phyloP scores from a whole-genome alignment of 2,797 vertebrate species.

The Molossus molossus region DNA sequence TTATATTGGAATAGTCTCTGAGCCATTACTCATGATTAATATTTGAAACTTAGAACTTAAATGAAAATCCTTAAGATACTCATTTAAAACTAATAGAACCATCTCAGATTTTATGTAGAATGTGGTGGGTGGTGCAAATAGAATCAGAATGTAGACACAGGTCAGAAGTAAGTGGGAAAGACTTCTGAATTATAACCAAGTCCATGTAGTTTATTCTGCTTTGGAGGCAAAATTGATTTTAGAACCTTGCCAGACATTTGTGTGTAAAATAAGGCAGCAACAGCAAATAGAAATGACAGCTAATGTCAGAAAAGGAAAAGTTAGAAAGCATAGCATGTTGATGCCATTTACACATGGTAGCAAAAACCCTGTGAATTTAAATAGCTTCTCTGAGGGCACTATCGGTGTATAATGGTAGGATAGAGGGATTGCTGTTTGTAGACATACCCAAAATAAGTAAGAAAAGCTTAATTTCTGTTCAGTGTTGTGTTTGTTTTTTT shows the following conservation, averaged over 20 bases:
- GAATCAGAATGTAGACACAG: conserved; percentile 48
- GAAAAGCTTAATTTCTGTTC: conserved; percentile 49
- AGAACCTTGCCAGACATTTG: conserved; percentile 39
- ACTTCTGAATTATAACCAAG: conserved; percentile 55
- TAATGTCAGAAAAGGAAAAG: conserved; percentile 47
- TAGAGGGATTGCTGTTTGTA: not conserved
- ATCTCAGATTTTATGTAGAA: conserved; percentile 65
- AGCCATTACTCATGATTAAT: conserved; percentile 76
- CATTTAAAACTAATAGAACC: conserved; percentile 73
- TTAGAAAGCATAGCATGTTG: not conserved
- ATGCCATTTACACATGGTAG: not conserved
- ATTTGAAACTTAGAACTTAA: conserved; percentile 76
- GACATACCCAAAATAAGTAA: not conserved
- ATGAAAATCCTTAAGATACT: conserved; percentile 74
- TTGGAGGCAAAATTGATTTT: conserved; percentile 65
- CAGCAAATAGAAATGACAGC: conserved; percentile 41
- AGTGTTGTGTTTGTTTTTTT: not conserved
- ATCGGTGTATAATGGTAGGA: not conserved
- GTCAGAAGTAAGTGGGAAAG: conserved; percentile 69
- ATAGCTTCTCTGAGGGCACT: not conserved
- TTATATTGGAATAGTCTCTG: conserved; percentile 67
- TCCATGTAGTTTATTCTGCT: conserved; percentile 66
- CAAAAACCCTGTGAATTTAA: not conserved
- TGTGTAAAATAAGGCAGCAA: conserved; percentile 44
- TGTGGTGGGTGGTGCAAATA: conserved; percentile 33